A percentile compares a stretch with the other conserved stretches of the same genome.
These are phyloP conservation scores for Hyposmocoma kahamanoa DNA, from an alignment of 1,140 invertebrate species.

Conservation along the genomic window DNA sequence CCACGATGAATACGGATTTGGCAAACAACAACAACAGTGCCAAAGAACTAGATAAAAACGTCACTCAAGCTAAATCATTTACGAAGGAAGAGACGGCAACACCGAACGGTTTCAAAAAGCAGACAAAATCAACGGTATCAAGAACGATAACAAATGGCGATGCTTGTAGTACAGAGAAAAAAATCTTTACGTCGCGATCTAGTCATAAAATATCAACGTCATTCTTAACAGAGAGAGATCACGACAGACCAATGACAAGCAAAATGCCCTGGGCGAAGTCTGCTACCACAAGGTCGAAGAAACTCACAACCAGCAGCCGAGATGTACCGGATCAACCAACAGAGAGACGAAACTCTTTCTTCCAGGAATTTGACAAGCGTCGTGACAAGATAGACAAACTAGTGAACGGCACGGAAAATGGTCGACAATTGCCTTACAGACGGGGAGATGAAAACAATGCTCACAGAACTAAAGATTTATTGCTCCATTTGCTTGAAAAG, in stretches of 20 bases:
- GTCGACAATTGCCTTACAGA: constrained; percentile 58
- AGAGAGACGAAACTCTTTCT: constrained; percentile 73
- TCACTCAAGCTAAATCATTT: constrained; percentile 40
- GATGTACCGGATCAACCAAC: constrained; percentile 78
- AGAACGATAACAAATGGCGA: constrained; percentile 52
- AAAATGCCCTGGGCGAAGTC: constrained; percentile 73
- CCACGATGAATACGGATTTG: constrained; percentile 79
- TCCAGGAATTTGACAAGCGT: constrained; percentile 70
- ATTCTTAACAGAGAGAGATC: constrained; percentile 54
- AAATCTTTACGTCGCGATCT: constrained; percentile 53
- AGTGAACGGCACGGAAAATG: constrained; percentile 50
- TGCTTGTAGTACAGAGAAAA: constrained; percentile 46
- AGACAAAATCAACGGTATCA: constrained; percentile 35
- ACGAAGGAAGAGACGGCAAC: constrained; percentile 44
- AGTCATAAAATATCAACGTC: constrained; percentile 46
- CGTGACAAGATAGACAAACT: constrained; percentile 65
- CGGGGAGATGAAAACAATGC: constrained; percentile 72
- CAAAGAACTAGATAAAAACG: constrained; percentile 56
- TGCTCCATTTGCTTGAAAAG: constrained; percentile 82
- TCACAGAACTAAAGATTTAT: constrained; percentile 81
- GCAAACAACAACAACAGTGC: constrained; percentile 69
- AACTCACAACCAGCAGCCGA: constrained; percentile 75
- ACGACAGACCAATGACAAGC: constrained; percentile 53
- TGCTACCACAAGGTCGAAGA: constrained; percentile 68
- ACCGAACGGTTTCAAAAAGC: constrained; percentile 54